Evolutionary conservation across 2,113 vertebrate genomes (phyloP), one percentile per base, ranked within the genome.

Genomic region (Tinamus guttatus): DNA sequence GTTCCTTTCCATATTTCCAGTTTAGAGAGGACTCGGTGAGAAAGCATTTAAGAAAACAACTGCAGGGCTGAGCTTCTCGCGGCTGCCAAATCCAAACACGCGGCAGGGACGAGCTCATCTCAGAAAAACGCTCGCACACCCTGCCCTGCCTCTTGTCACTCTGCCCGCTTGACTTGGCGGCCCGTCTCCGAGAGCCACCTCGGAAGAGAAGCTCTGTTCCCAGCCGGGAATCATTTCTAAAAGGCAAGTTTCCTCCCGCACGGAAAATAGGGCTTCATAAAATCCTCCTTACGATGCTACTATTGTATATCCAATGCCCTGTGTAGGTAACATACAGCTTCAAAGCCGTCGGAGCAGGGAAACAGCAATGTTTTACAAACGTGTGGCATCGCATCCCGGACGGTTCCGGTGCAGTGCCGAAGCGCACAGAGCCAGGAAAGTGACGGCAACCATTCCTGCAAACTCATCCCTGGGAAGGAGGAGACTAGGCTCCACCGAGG

Each of bases 101-200:
- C 40, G 27, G 27, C 32, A 32, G 41, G 43, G 85, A 43, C 16
- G 2, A 41, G 65, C 28, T 41, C 21, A n/a, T 1, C 9, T 7
- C 6, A 9, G 51, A 43, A 40, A 16, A 81, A 38, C 32, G 45
- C 52, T 16, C 52, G 19, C 3, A 2, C 0, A 19, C 68, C 63
- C 64, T 60, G 10, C n/a, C 25, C 32, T 3, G 49, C n/a, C 69
- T 74, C 24, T 2, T 5, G 43, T 40, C 12, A 0, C 2, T 27
- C 0, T 47, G 41, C 41, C 62, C 56, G 11, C n/a, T 21, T 14
- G 28, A 59, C n/a, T 24, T 34, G 62, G 70, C 15, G 60, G 32
- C 9, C 65, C 2, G 0, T 21, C 40, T 5, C 38, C 38, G 34
- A 2, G 0, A 32, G 43, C 9, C 19, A 6, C 38, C 60, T 45